Evolutionary conservation across 1,140 invertebrate genomes (phyloP), one percentile per base, ranked within the genome.

Genomic region (Drosophila baimaii): DNA sequence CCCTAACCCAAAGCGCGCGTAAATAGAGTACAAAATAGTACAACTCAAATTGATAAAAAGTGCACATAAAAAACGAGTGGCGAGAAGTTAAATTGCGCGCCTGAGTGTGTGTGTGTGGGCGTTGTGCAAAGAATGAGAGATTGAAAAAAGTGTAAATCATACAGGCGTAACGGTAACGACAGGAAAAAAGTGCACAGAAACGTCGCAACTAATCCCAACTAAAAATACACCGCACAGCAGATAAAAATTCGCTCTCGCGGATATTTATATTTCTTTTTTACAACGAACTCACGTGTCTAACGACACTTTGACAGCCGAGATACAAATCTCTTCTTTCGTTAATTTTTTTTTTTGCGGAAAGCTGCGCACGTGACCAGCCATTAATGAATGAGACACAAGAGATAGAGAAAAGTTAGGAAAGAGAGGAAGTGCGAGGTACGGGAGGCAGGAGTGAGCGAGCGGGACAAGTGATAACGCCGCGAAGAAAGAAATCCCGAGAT

Each of bases 291-390:
- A 77, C 73, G 73, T 77, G 73, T 55, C 57, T 55, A 77, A 75
- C 58, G 58, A 70, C 39, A 80, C 27, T 44, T 43, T 57, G 35
- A 51, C 44, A 73, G 61, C 23, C 47, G 33, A 59, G 51, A 61
- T 54, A 63, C 41, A 82, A 79, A 75, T 80, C 77, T 39, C 64
- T 62, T 41, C 46, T 49, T 49, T 29, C 3, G 10, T 23, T n/a
- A n/a, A n/a, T 17, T 17, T 46, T 59, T 35, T 35, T 15, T 23
- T 54, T 54, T 21, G 19, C 51, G 56, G 46, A 47, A 75, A 75
- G 64, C 59, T 66, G 61, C 44, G 79, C 84, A 89, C 86, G 84
- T 89, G 84, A 81, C 84, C 63, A 54, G 46, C 61, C 83, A 89
- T 84, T 74, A 77, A 89, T 77, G 77, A 73, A 47, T 31, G 43